A percentile compares a stretch with the other conserved stretches of the same genome.
Conservation (phyloP, 2,113 vertebrate genomes). For the Heterotis niloticus region DNA sequence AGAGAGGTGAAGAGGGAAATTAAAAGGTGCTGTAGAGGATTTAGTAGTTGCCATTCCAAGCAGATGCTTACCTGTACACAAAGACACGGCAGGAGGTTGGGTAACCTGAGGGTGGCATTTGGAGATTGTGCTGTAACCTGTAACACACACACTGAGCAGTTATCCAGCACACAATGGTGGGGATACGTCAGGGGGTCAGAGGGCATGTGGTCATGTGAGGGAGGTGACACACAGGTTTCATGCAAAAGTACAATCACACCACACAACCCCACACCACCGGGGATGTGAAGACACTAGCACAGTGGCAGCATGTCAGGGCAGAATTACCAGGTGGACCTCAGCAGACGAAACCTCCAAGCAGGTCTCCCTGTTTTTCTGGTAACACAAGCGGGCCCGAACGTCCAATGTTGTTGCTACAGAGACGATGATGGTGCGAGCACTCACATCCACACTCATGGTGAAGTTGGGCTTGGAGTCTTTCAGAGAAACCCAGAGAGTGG, state of each 20-base stretch:
- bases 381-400: slow-evolving; percentile 42
- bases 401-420: slow-evolving; percentile 21
- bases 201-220: not conserved
- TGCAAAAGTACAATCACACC: not conserved
- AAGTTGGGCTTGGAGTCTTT: slow-evolving; percentile 36
- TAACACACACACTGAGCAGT: slow-evolving; percentile 29
- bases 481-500: not conserved
- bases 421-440: slow-evolving; percentile 43
- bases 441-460: slow-evolving; percentile 37
- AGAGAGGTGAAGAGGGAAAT: not conserved
- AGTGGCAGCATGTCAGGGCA: fast-evolving
- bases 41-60: not conserved
- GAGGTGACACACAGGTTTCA: not conserved
- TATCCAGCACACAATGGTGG: too few relatives aligned
- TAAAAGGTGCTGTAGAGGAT: not conserved
- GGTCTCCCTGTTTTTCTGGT: not conserved
- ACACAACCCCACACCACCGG: too few relatives aligned
- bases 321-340: not conserved
- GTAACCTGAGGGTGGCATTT: slow-evolving; percentile 51
- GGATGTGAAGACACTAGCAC: not conserved
- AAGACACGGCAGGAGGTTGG: slow-evolving; percentile 57
- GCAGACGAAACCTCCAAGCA: not conserved
- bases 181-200: not conserved
- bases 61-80: slow-evolving; percentile 61
- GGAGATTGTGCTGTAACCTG: slow-evolving; percentile 43